Evolutionary conservation across 2,888 invertebrate species (phyloP).

Genomic region (Anodontia alba): DNA sequence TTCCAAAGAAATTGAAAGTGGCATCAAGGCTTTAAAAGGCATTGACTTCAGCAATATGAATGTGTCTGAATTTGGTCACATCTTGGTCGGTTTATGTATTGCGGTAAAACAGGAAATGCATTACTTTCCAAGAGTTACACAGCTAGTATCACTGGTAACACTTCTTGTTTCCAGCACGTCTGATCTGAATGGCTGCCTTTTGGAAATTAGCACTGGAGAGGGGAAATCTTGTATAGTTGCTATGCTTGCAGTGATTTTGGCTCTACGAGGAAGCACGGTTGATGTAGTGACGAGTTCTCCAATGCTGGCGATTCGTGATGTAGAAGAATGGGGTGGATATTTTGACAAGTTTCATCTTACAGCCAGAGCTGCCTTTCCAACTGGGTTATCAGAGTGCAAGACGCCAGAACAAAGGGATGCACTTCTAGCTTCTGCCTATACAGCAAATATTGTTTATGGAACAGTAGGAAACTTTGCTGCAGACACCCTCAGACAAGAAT

Average conservation of each 20-base stretch:
- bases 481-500: conserved; percentile 23
- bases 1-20: background rate
- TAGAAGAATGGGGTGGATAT: conserved; percentile 10
- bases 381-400: background rate
- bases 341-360: background rate
- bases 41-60: background rate
- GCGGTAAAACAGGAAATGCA: background rate
- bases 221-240: conserved; percentile 23
- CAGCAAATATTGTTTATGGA: background rate
- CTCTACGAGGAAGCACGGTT: background rate
- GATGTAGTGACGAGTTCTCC: conserved; percentile 27
- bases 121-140: conserved; percentile 9
- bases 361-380: conserved; percentile 7
- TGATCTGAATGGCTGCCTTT: background rate
- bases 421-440: background rate
- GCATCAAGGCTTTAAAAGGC: background rate
- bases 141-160: background rate
- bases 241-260: conserved; percentile 15
- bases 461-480: conserved; percentile 24
- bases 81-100: background rate
- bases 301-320: conserved; percentile 4
- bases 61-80: background rate
- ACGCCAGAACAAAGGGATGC: background rate
- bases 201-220: conserved; percentile 25
- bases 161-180: background rate